Conservation (phyloP, 2,113 vertebrate genomes). For the Pantherophis guttatus region DNA sequence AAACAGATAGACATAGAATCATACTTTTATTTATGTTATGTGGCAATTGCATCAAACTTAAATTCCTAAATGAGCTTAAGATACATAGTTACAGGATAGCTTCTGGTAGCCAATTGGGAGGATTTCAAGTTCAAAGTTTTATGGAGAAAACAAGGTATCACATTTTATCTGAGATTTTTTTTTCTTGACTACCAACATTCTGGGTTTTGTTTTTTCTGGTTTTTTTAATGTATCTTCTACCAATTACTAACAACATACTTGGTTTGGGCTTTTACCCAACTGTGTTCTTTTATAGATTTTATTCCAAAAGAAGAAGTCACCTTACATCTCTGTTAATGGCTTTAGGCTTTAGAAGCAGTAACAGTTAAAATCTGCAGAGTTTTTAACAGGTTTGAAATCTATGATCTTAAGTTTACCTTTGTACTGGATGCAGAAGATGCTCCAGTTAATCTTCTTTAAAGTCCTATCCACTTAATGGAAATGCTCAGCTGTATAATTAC, state of each 20-base stretch:
- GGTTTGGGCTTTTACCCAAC: constrained; percentile 2
- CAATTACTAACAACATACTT: not conserved
- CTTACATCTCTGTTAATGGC: constrained; percentile 38
- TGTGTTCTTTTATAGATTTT: fast-evolving
- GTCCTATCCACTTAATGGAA: constrained; percentile 78
- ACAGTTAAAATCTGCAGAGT: constrained; percentile 35
- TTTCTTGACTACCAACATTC: not conserved
- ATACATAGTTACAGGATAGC: not conserved
- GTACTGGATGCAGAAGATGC: constrained; percentile 50
- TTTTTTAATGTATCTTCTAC: not conserved
- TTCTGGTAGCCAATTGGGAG: not conserved
- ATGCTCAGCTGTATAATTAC: constrained; percentile 81
- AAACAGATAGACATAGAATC: not conserved
- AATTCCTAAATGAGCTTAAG: fast-evolving
- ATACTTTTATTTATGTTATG: not conserved
- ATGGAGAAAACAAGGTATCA: not conserved
- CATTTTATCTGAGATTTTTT: not conserved
- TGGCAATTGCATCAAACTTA: not conserved
- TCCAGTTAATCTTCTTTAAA: constrained; percentile 80
- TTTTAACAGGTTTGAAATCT: constrained; percentile 64
- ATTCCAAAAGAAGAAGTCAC: fast-evolving
- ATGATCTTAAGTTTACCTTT: constrained; percentile 50
- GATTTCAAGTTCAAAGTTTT: not conserved
- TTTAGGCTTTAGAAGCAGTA: constrained; percentile 47
- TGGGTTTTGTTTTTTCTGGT: not conserved